Percentiles rank a stretch among this genome's conserved stretches.
Conservation (phyloP, 2,113 vertebrate species). For the Tetraodon nigroviridis region DNA sequence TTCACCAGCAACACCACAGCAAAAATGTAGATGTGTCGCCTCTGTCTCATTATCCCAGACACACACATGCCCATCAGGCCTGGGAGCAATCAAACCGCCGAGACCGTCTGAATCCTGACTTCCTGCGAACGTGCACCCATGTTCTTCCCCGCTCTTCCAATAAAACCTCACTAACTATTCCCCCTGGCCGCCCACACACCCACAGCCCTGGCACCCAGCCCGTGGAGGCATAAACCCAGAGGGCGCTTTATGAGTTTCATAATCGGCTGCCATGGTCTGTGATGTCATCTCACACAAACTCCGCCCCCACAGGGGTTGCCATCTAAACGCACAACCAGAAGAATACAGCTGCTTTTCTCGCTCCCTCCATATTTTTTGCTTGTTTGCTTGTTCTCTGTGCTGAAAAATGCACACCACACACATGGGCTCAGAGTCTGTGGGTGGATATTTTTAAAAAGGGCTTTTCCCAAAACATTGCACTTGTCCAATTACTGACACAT, state of each 20-base stretch:
- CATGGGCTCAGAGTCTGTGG: conserved; percentile 61
- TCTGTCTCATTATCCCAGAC: conserved; percentile 2
- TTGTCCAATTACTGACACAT: conserved; percentile 79
- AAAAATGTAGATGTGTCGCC: no score
- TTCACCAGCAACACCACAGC: conserved; percentile 1
- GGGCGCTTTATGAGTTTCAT: conserved; percentile 54
- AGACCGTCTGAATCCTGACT: conserved; percentile 67
- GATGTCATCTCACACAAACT: conserved; percentile 71
- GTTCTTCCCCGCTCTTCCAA: conserved; percentile 67
- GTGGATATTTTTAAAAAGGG: conserved; percentile 65
- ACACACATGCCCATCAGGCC: conserved; percentile 48
- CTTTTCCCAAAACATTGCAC: conserved; percentile 63
- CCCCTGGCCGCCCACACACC: conserved; percentile 55
- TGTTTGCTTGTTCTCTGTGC: conserved; percentile 55
- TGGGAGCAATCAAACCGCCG: conserved; percentile 73
- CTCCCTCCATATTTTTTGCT: conserved; percentile 15
- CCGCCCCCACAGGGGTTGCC: conserved; percentile 48
- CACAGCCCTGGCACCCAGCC: conserved; percentile 60
- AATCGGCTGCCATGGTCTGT: conserved; percentile 55
- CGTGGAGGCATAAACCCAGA: conserved; percentile 62
- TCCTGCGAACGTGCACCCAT: conserved; percentile 70
- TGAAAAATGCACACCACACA: conserved; percentile 58
- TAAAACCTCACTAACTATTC: conserved; percentile 76
- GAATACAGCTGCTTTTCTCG: conserved; percentile 40
- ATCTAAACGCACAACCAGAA: conserved; percentile 34